Evolutionary conservation across 2,113 vertebrate genomes (phyloP).

Genomic region (Lepus timidus): DNA sequence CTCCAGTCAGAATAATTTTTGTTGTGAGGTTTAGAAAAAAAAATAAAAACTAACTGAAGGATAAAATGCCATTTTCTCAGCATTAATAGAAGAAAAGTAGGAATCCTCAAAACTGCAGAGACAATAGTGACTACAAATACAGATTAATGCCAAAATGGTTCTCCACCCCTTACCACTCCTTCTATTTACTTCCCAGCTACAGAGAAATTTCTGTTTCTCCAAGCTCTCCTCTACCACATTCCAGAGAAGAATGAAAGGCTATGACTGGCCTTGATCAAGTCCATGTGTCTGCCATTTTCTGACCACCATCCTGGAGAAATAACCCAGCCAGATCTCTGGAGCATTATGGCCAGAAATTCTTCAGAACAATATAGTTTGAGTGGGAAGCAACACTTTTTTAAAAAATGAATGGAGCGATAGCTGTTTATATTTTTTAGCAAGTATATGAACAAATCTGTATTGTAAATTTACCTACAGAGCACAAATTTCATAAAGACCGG

Average conservation of each 20-base stretch:
- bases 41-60: neutral
- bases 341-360: neutral
- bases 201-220: neutral
- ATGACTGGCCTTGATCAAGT: neutral
- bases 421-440: constrained; percentile 19
- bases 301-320: neutral
- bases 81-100: neutral
- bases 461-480: constrained; percentile 18
- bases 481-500: neutral
- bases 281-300: neutral
- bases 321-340: neutral
- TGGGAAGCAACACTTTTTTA: neutral
- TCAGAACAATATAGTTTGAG: neutral
- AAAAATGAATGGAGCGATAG: neutral
- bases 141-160: neutral
- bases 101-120: neutral
- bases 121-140: too few relatives aligned
- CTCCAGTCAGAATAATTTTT: neutral
- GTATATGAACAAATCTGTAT: neutral
- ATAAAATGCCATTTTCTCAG: neutral
- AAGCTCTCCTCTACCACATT: neutral
- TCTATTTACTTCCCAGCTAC: neutral
- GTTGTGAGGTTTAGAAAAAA: neutral
- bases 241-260: neutral
- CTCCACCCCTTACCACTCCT: neutral